phyloP scores from a whole-genome alignment of 2,113 vertebrate species.

The Sylvicapra grimmia region DNA sequence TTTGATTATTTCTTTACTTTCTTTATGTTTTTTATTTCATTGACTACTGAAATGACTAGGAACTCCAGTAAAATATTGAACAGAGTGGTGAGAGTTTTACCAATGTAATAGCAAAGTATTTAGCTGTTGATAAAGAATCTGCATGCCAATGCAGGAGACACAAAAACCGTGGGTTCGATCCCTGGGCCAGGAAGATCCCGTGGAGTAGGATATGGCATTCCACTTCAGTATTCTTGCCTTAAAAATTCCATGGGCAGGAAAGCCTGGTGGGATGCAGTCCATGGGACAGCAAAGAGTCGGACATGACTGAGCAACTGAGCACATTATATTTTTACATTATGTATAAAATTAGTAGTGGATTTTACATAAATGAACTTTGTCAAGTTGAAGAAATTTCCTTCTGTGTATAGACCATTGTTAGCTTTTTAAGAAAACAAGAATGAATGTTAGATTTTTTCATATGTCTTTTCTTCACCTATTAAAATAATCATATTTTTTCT shows the following conservation, averaged over 20 bases:
- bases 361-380: background rate
- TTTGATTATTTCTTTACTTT: background rate
- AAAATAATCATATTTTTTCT: background rate
- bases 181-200: background rate
- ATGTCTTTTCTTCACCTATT: background rate
- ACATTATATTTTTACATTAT: background rate
- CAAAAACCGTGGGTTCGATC: rapidly evolving
- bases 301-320: background rate
- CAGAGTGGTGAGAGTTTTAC: background rate
- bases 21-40: background rate
- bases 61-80: background rate
- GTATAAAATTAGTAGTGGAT: background rate
- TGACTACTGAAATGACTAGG: background rate
- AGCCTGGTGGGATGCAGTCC: background rate
- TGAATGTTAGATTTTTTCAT: background rate
- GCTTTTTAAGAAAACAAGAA: background rate
- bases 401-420: background rate
- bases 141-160: background rate
- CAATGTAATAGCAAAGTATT: background rate
- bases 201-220: background rate
- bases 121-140: background rate
- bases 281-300: background rate
- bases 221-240: background rate
- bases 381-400: background rate
- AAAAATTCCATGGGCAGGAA: background rate